Percentiles rank a stretch among this genome's conserved stretches.
These are phyloP conservation scores for Champsocephalus esox DNA, from an alignment of 2,797 vertebrate genomes.

Conservation along the genomic window DNA sequence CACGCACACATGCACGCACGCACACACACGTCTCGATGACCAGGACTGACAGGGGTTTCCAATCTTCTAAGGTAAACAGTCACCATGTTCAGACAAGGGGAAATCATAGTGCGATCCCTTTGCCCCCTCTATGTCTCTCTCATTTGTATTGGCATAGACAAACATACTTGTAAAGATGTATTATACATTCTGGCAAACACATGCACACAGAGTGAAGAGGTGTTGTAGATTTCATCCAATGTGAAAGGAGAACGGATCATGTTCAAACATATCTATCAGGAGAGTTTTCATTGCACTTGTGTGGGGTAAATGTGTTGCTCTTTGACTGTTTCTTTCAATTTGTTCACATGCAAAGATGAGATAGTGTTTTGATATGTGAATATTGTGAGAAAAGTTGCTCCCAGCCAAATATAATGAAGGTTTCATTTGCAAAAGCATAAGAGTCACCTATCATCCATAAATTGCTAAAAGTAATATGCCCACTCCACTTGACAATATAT, in stretches of 20 bases:
- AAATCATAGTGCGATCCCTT: slow-evolving; percentile 46
- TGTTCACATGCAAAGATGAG: neutral
- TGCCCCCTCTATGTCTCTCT: neutral
- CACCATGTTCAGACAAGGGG: slow-evolving; percentile 43
- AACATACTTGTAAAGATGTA: neutral
- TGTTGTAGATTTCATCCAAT: neutral
- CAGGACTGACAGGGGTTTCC: slow-evolving; percentile 35
- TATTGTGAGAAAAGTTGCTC: neutral
- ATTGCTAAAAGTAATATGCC: neutral
- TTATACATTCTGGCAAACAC: neutral
- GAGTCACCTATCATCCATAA: slow-evolving; percentile 9
- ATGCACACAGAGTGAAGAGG: neutral
- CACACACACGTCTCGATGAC: neutral
- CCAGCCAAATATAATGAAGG: slow-evolving; percentile 16
- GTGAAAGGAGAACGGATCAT: neutral
- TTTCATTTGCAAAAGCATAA: slow-evolving; percentile 7
- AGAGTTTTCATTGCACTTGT: neutral
- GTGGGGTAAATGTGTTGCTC: neutral
- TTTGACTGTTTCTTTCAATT: neutral
- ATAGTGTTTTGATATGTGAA: neutral
- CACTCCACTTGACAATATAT: neutral
- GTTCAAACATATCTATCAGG: neutral
- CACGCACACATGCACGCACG: neutral
- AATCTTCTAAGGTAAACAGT: slow-evolving; percentile 67
- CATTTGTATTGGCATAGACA: neutral